Evolutionary conservation across 2,797 vertebrate species (phyloP).

Genomic region (Melanogrammus aeglefinus): DNA sequence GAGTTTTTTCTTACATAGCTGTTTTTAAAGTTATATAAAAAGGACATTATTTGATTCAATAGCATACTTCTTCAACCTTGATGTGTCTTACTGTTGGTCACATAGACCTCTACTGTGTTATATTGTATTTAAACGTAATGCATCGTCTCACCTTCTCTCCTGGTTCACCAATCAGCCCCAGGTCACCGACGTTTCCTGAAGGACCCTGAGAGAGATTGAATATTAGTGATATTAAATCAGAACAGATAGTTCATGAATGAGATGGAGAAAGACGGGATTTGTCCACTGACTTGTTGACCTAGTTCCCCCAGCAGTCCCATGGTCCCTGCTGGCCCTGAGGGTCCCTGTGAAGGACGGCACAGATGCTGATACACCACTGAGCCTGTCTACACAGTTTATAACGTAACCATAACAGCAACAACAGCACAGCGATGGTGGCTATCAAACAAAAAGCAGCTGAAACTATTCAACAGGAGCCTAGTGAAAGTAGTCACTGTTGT

Average conservation of each 20-base stretch:
- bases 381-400: not conserved
- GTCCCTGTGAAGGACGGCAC: conserved; percentile 75
- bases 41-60: not conserved
- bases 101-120: not conserved
- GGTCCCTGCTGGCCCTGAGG: conserved; percentile 82
- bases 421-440: not conserved
- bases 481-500: not conserved
- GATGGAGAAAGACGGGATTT: conserved; percentile 3
- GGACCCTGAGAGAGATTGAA: conserved; percentile 67
- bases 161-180: conserved; percentile 71
- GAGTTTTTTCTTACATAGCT: not conserved
- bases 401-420: no score
- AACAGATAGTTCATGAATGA: not conserved
- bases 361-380: not conserved
- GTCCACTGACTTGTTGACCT: conserved; percentile 82
- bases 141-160: conserved; percentile 85
- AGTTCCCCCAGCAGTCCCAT: conserved; percentile 87
- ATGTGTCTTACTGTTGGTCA: not conserved
- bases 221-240: conserved; percentile 19
- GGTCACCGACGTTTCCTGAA: conserved; percentile 71
- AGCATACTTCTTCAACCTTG: not conserved
- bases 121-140: not conserved
- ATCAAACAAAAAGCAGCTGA: not conserved
- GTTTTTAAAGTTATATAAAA: not conserved
- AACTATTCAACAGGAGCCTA: not conserved